Evolutionary conservation across 92 coral and sea anemone genomes (phyloP), one percentile per base, ranked within the genome.

Genomic region (Isaurus tuberculatus): DNA sequence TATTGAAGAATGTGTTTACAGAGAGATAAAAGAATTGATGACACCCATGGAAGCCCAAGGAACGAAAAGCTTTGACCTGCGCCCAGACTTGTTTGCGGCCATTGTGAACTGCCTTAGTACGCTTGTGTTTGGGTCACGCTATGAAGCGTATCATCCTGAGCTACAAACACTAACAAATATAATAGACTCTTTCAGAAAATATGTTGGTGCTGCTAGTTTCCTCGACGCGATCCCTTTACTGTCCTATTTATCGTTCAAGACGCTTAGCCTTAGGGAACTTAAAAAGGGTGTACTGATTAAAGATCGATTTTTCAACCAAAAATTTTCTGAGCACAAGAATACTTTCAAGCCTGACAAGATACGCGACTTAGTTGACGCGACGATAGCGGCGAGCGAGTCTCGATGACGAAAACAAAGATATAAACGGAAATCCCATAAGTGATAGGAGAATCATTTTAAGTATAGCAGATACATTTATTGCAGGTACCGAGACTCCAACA

Each of bases 191-290:
- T 92, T 95, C 48, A 83, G 80, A 27, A 86, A 87, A 60, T 87
- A 92, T n/a, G 91, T 95, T 1, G 93, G 91, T 13, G 93, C 98
- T 2, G 92, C 95, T 49, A 91, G 88, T 75, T 74, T 91, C n/a
- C 84, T 95, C 14, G 98, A 95, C 37, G 87, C 94, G n/a, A 92
- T 92, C 31, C 98, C 98, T 2, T 34, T 94, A 49, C 58, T 95
- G 9, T 78, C 92, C 23, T 79, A 85, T n/a, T 31, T 95, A 23
- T 95, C 96, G 13, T 72, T 90, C 65, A 72, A 82, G 25, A 70
- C 91, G 32, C 85, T 95, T 11, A 65, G 80, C 33, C 85, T 95
- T 11, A 65, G 80, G 70, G 70, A 89, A 30, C 84, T 88, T 16
- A 57, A 75, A 49, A 70, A 61, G 7, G 95, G 91, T 0, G 87